Evolutionary conservation across 2,113 vertebrate species (phyloP).

Genomic region (Dicrurus megarhynchus): DNA sequence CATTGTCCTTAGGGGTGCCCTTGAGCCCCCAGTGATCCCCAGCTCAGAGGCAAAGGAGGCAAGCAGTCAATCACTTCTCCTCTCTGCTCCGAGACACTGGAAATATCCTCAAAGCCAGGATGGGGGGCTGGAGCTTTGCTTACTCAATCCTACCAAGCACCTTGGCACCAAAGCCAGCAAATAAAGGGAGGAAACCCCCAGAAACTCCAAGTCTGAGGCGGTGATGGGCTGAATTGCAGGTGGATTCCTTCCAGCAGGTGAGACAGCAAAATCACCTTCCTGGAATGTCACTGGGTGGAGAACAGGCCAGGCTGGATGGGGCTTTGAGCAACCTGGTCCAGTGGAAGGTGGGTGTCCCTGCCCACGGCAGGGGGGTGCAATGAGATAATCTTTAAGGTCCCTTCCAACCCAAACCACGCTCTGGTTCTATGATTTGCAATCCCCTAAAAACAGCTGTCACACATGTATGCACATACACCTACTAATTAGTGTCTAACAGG

Average conservation of each 20-base stretch:
- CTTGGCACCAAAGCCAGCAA: background rate
- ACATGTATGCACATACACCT: background rate
- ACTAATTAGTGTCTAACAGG: background rate
- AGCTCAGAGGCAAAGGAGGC: background rate
- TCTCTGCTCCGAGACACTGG: background rate
- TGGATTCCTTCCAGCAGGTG: background rate
- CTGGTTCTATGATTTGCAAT: background rate
- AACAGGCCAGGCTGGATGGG: background rate
- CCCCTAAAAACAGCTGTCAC: background rate
- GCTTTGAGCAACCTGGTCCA: background rate
- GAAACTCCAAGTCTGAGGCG: background rate
- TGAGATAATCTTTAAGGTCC: background rate
- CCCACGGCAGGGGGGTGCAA: background rate
- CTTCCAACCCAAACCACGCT: background rate
- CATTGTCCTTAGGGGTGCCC: fast-evolving
- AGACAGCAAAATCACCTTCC: background rate
- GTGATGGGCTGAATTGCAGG: background rate
- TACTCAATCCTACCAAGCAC: background rate
- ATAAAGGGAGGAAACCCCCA: background rate
- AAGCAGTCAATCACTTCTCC: background rate
- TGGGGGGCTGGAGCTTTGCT: background rate
- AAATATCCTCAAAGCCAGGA: background rate
- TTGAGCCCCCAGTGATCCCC: fast-evolving
- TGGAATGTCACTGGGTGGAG: background rate
- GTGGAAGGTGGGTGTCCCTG: background rate